Evolutionary conservation across 2,888 invertebrate genomes (phyloP).

Genomic region (Oscheius myriophilus): DNA sequence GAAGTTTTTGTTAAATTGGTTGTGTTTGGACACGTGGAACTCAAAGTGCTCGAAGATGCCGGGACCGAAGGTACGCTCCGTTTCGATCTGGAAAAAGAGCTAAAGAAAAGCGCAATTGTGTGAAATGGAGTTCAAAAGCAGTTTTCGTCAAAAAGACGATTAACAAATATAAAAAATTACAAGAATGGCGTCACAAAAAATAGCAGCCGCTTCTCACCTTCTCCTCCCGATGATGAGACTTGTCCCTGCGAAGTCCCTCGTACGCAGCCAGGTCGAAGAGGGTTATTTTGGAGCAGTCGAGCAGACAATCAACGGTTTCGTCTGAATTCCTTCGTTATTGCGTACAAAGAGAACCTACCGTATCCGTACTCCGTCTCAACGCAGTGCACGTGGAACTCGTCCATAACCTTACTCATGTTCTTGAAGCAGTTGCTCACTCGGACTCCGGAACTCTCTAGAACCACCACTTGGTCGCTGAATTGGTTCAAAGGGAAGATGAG

Average conservation of each 20-base stretch:
- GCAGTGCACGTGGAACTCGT: conserved; percentile 41
- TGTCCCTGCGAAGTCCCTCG: conserved; percentile 29
- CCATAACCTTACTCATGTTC: conserved; percentile 26
- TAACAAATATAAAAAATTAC: too few species aligned
- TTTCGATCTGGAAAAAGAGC: neutral
- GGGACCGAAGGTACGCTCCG: conserved; percentile 33
- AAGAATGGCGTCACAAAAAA: neutral
- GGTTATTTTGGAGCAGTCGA: conserved; percentile 52
- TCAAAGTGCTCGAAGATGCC: conserved; percentile 47
- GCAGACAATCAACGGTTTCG: conserved; percentile 56
- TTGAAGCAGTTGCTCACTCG: conserved; percentile 52
- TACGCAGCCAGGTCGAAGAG: conserved; percentile 40
- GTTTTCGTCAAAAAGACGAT: too few species aligned
- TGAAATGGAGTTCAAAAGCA: too few species aligned
- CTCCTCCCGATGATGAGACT: neutral
- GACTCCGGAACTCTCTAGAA: conserved; percentile 44
- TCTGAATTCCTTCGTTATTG: conserved; percentile 25
- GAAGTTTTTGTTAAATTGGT: conserved; percentile 51
- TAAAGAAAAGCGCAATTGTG: too few species aligned
- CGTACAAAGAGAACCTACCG: conserved; percentile 23
- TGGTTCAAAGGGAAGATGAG: conserved; percentile 63
- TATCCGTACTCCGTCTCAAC: conserved; percentile 48
- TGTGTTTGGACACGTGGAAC: conserved; percentile 39
- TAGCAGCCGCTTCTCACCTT: neutral
- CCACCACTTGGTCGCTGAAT: conserved; percentile 42